Base-by-base conservation (phyloP, 2,888 invertebrate genomes). In the Thecophora atra region DNA sequence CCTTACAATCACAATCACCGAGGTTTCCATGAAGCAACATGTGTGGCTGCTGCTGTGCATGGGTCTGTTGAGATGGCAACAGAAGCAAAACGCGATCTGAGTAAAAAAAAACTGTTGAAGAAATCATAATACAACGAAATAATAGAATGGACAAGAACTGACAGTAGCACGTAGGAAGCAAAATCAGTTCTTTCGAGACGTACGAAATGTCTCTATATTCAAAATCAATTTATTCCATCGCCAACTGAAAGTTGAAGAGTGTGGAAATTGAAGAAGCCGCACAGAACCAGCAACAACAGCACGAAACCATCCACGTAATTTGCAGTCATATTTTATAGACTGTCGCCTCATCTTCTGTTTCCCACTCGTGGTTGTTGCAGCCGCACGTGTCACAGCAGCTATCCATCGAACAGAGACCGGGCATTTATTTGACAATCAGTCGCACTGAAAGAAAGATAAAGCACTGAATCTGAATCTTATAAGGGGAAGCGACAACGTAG, bases 211-310 rank as follows among this genome's bases (percentile, higher is more conserved):
- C 15, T 15, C 13, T 47, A 47, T 47, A 17, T 11, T 17, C 17
- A 47, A 47, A 47, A 47, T 47, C 47, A 47, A 47, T 47, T 47
- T 47, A 47, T 47, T 47, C n/a, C 47, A 47, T 47, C 47, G 2
- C 17, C 47, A 47, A 47, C 47, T 17, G 1, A n/a, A 1, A 47
- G 11, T 47, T 47, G 47, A 47, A n/a, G 47, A 47, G 17, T 47
- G 2, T 47, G 2, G n/a, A 47, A 47, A 47, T 47, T n/a, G 1
- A 47, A 17, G n/a, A 47, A 47, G 47, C 47, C 17, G 47, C 47
- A 47, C 17, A n/a, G 47, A 4, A 47, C 3, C 47, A 47, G 47
- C 47, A 17, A 47, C 47, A 47, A 6, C 17, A 47, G 47, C n/a
- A 47, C n/a, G n/a, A n/a, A n/a, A n/a, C n/a, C n/a, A n/a, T n/a